Evolutionary conservation across 2,888 invertebrate species (phyloP).

Genomic region (Antitype chi): DNA sequence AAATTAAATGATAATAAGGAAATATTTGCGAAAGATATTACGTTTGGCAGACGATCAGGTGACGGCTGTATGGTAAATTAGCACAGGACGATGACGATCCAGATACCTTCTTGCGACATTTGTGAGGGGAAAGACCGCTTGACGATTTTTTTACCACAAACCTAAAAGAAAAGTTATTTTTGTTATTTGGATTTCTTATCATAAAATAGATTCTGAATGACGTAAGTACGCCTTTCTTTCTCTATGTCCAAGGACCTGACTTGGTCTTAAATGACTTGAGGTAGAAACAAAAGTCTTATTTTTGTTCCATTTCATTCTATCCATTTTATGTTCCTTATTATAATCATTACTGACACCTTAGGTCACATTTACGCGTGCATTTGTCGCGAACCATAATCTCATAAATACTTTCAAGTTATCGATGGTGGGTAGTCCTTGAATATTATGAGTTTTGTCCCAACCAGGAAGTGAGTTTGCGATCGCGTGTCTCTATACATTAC

Average conservation of each 20-base stretch:
- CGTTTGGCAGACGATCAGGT: slow-evolving; percentile 10
- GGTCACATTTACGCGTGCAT: slow-evolving; percentile 45
- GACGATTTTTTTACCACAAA: not conserved
- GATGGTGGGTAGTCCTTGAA: slow-evolving; percentile 82
- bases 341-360: slow-evolving; percentile 10
- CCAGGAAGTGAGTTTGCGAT: slow-evolving; percentile 81
- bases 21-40: slow-evolving; percentile 17
- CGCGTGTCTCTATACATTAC: slow-evolving; percentile 80
- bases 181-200: not conserved
- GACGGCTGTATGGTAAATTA: slow-evolving; percentile 10
- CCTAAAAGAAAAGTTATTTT: not conserved
- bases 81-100: slow-evolving; percentile 8
- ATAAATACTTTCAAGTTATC: slow-evolving; percentile 72
- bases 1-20: slow-evolving; percentile 15
- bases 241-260: not conserved
- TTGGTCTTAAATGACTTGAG: not conserved
- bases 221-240: not conserved
- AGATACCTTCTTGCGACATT: not conserved
- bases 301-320: not conserved
- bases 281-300: not conserved
- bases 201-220: not conserved
- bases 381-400: slow-evolving; percentile 57
- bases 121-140: slow-evolving; percentile 4
- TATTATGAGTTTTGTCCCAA: slow-evolving; percentile 75
- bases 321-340: not conserved